Evolutionary conservation across 2,113 vertebrate genomes (phyloP).

Genomic region (Taxidea taxus): DNA sequence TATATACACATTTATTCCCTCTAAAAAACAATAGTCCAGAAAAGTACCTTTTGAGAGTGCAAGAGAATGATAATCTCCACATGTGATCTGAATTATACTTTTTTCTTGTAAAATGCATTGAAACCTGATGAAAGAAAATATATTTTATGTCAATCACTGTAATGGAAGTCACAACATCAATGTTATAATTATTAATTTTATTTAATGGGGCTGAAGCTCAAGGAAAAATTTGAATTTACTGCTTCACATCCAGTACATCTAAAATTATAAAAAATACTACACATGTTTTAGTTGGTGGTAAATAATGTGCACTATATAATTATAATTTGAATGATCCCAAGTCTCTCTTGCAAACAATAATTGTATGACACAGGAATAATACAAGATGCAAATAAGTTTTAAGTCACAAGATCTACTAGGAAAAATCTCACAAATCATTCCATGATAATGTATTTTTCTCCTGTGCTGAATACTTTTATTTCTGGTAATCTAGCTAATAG

Average conservation of each 20-base stretch:
- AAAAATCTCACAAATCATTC: conserved; percentile 18
- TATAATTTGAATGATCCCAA: neutral
- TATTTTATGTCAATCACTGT: neutral
- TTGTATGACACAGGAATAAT: conserved; percentile 22
- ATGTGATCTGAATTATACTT: conserved; percentile 66
- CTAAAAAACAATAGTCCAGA: neutral
- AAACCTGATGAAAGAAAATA: conserved; percentile 57
- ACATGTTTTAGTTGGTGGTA: neutral
- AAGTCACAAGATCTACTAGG: neutral
- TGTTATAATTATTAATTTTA: neutral
- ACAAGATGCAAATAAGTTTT: neutral
- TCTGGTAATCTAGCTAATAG: neutral
- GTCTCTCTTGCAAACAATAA: neutral
- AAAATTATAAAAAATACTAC: neutral
- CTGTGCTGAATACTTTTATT: neutral
- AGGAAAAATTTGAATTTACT: conserved; percentile 7
- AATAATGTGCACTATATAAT: neutral
- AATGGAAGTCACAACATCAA: neutral
- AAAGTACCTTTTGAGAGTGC: conserved; percentile 73
- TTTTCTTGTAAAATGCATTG: conserved; percentile 68
- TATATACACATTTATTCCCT: neutral
- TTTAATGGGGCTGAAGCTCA: neutral
- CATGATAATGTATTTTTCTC: neutral
- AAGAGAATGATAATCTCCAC: conserved; percentile 74
- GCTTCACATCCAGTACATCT: neutral